Base-by-base conservation (phyloP, 1,140 invertebrate species). In the Heliothis virescens region DNA sequence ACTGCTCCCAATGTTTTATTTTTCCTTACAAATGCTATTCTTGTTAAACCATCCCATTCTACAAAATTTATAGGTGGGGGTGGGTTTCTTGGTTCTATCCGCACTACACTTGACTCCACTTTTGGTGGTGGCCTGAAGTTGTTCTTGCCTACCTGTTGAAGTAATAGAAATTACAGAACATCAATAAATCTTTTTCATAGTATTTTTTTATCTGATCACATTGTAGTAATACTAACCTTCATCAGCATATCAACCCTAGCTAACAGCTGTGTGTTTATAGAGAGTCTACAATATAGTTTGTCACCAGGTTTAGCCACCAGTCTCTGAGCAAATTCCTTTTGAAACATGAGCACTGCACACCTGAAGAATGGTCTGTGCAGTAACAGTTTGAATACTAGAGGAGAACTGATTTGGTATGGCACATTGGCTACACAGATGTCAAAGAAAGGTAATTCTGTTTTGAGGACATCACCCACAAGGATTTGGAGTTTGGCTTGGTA, bases 351-450 rank as follows among this genome's bases (percentile, higher is more conserved):
- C 3, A 99, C 96, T 18, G 99, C 99, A 96, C 98, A 99, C 85
- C 99, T 97, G 89, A 97, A 98, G 83, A 97, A 96, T 60, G 96
- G 96, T 15, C 97, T 96, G 91, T 99, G 99, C n/a, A 99, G 95
- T 13, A 99, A 95, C 59, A 99, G 94, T 95, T 99, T 99, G 89
- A 99, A 99, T 1, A 99, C 97, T 87, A 99, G 96, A 1, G 99
- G 99, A 1, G 99, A 99, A 84, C 99, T 99, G 85, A 99, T 99
- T 96, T 99, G 98, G 94, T 99, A 99, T 0, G 99, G 99, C 29
- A 99, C 96, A 95, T 99, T 99, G n/a, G 99, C 99, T 26, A 99
- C 98, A 95, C 99, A 99, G n/a, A 99, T 96, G 95, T 99, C 98
- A 93, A 99, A 99, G 90, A 98, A 99, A n/a, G 99, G 99, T 79